Base-by-base conservation (phyloP, 2,113 vertebrate genomes). In the Solea solea region DNA sequence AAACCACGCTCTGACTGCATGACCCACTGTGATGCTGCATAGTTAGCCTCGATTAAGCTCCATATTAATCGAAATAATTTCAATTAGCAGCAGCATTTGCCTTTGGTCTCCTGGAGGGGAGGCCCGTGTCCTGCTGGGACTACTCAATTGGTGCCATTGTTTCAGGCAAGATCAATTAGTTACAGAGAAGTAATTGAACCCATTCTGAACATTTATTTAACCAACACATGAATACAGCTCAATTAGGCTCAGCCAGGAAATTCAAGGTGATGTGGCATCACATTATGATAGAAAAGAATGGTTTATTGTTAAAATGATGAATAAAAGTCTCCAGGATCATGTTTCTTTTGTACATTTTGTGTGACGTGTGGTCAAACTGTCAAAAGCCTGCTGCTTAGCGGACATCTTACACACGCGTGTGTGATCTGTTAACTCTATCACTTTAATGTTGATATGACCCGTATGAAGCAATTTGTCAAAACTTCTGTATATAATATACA, bases 111-210 rank as follows among this genome's bases (percentile, higher is more conserved):
- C 85, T 83, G 77, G 52, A 74, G 77, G 79, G 74, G 52, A 64
- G 50, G 48, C 51, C 63, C 13, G 25, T 0, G 65, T 70, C 67
- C 81, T 80, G 66, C 74, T 80, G 85, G 84, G 86, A 91, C 51
- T 10, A 9, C 71, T 80, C 68, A 45, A 57, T 51, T 7, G 62
- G 66, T 72, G 80, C 71, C 78, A 75, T 82, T 84, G 86, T 91
- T 86, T 87, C 76, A 74, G 82, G 74, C 78, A 7, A 73, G 78
- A 81, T 90, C 84, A 87, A 90, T 90, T 90, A 90, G 82, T 86
- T 78, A 83, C 75, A 67, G 60, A 78, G 71, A 76, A 73, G 68
- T 85, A 83, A 89, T 76, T 86, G 83, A 78, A 76, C 45, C 56
- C 74, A 57, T 68, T 79, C 66, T 28, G 65, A 72, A 59, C 21